Conservation (phyloP, 2,113 vertebrate species). For the Albula glossodonta region DNA sequence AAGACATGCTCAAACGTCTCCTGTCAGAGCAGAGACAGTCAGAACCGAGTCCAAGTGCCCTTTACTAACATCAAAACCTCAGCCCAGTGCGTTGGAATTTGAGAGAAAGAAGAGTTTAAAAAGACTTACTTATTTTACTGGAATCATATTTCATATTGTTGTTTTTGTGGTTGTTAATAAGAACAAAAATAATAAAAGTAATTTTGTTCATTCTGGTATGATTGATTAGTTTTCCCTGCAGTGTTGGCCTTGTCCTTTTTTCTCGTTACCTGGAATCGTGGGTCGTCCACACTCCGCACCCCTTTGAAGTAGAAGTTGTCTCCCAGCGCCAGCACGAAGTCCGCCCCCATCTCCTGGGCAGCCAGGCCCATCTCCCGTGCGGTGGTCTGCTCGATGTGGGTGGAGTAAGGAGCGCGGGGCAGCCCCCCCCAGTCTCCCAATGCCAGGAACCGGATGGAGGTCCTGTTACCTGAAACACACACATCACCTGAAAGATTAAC, state of each 20-base stretch:
- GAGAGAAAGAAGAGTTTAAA: too few relatives aligned
- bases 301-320: slow-evolving; percentile 93
- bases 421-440: slow-evolving; percentile 90
- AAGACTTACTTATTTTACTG: too few relatives aligned
- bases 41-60: neutral
- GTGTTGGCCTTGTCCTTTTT: neutral
- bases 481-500: neutral
- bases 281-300: slow-evolving; percentile 75
- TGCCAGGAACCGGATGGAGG: slow-evolving; percentile 79
- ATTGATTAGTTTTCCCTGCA: too few relatives aligned
- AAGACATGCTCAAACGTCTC: slow-evolving; percentile 85
- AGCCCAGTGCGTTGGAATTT: too few relatives aligned
- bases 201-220: too few relatives aligned
- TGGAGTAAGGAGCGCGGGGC: slow-evolving; percentile 81
- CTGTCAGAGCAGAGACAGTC: slow-evolving; percentile 53
- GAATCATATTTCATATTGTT: too few relatives aligned
- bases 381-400: slow-evolving; percentile 76
- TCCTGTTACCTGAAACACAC: slow-evolving; percentile 57
- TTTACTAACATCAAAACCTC: neutral
- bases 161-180: too few relatives aligned
- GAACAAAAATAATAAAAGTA: too few relatives aligned
- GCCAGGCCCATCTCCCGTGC: slow-evolving; percentile 77
- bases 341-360: slow-evolving; percentile 70
- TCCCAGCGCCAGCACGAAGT: slow-evolving; percentile 86
- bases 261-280: slow-evolving; percentile 81